Evolutionary conservation across 2,888 invertebrate genomes (phyloP).

Genomic region (Zhuqinia jingwanae): DNA sequence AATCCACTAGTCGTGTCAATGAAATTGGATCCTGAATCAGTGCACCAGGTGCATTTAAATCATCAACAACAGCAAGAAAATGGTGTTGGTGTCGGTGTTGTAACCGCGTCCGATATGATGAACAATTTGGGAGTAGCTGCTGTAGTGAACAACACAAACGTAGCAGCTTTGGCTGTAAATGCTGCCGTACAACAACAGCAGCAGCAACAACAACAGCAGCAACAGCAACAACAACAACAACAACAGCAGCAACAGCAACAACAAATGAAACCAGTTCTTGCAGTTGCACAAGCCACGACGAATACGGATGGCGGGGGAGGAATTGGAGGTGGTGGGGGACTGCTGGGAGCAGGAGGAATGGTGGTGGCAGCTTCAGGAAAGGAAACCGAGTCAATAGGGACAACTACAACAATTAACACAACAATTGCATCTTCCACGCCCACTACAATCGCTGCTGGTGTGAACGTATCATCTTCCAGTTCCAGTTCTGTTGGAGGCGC

Average conservation of each 20-base stretch:
- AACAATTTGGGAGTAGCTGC: slow-evolving; percentile 47
- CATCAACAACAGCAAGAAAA: slow-evolving; percentile 45
- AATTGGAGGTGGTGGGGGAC: slow-evolving; percentile 43
- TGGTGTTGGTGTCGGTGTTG: slow-evolving; percentile 41
- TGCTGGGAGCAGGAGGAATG: slow-evolving; percentile 29
- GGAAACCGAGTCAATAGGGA: slow-evolving; percentile 39
- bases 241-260: slow-evolving; percentile 30
- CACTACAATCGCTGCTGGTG: slow-evolving; percentile 11
- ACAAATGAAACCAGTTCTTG: slow-evolving; percentile 36
- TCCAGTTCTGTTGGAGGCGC: slow-evolving; percentile 5
- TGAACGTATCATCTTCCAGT: slow-evolving; percentile 35
- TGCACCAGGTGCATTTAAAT: slow-evolving; percentile 44
- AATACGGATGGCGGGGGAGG: slow-evolving; percentile 58
- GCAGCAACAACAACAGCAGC: slow-evolving; percentile 40
- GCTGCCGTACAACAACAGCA: slow-evolving; percentile 24
- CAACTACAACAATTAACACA: slow-evolving; percentile 34
- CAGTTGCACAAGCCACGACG: slow-evolving; percentile 25
- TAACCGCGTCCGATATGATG: slow-evolving; percentile 42
- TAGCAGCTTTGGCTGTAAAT: slow-evolving; percentile 47
- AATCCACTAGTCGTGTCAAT: slow-evolving; percentile 58
- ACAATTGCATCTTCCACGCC: slow-evolving; percentile 31
- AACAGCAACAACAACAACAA: slow-evolving; percentile 44
- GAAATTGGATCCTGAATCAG: slow-evolving; percentile 55
- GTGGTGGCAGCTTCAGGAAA: background rate
- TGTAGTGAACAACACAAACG: slow-evolving; percentile 21